These are phyloP conservation scores for Dermochelys coriacea DNA, from an alignment of 2,797 vertebrate species.

Conservation along the genomic window DNA sequence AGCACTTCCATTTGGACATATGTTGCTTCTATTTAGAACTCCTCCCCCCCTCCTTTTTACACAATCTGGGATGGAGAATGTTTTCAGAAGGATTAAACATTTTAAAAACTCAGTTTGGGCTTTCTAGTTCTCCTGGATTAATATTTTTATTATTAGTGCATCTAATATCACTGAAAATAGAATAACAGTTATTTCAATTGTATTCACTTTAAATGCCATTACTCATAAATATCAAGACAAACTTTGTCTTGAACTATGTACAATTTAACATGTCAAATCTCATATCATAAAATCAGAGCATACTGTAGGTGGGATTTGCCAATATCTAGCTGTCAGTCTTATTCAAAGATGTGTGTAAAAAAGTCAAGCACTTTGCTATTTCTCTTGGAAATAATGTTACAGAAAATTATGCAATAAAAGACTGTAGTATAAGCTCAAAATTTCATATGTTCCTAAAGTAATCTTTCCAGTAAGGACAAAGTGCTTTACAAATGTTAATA, in stretches of 20 bases:
- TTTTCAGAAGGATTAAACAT: neutral
- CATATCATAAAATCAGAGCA: slow-evolving; percentile 13
- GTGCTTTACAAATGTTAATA: neutral
- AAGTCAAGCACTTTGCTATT: neutral
- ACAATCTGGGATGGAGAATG: neutral
- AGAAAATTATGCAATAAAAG: neutral
- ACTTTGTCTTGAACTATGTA: neutral
- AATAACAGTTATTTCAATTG: slow-evolving; percentile 1
- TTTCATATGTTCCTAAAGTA: neutral
- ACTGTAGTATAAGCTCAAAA: neutral
- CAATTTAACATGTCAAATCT: slow-evolving; percentile 23
- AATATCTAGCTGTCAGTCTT: neutral
- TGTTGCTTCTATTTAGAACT: neutral
- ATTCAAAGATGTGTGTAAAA: neutral
- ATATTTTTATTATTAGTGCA: neutral
- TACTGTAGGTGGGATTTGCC: neutral
- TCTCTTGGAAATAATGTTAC: neutral
- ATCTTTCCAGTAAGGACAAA: neutral
- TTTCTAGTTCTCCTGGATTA: neutral
- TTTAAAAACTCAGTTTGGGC: slow-evolving; percentile 15
- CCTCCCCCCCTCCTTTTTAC: neutral
- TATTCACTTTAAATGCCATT: slow-evolving; percentile 40
- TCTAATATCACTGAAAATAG: slow-evolving; percentile 11
- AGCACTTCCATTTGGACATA: neutral
- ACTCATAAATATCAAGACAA: slow-evolving; percentile 39